These are phyloP conservation scores for Haliclona indistincta DNA, from an alignment of 37 sponge, comb jelly and placozoan species.

Conservation along the genomic window DNA sequence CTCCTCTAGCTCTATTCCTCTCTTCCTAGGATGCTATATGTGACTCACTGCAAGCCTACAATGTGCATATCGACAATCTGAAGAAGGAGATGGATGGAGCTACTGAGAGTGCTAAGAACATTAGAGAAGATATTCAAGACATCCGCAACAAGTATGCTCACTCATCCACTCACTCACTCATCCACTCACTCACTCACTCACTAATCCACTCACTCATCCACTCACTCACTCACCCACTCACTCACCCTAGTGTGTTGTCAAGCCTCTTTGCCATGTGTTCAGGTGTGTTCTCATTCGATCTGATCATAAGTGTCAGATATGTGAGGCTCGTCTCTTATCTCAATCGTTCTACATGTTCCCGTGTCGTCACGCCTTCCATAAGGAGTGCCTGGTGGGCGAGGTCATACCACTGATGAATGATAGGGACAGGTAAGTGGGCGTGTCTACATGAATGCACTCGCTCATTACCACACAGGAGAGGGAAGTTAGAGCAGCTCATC, in stretches of 20 bases:
- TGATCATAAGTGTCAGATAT: conserved; percentile 69
- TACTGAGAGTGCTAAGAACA: conserved; percentile 85
- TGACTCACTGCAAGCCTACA: conserved; percentile 87
- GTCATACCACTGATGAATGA: conserved; percentile 2
- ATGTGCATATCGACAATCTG: conserved; percentile 78
- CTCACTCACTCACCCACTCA: background rate
- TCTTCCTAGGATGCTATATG: conserved; percentile 88
- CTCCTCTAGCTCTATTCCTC: background rate
- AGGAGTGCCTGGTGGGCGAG: conserved; percentile 76
- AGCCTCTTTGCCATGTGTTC: background rate
- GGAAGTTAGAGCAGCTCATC: background rate
- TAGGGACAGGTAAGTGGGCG: background rate
- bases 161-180: background rate
- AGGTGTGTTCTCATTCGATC: conserved; percentile 81
- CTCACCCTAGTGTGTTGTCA: background rate
- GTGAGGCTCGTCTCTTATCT: conserved; percentile 75
- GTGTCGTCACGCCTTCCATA: conserved; percentile 92
- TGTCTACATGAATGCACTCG: background rate
- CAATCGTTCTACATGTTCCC: conserved; percentile 95
- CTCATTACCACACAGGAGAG: background rate
- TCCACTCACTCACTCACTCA: background rate
- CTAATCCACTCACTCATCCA: background rate
- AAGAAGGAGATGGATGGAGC: conserved; percentile 92
- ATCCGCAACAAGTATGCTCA: conserved; percentile 76
- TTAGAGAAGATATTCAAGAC: conserved; percentile 90